Evolutionary conservation across 2,113 vertebrate species (phyloP), one percentile per base, ranked within the genome.

Genomic region (Colistium nudipinnis): DNA sequence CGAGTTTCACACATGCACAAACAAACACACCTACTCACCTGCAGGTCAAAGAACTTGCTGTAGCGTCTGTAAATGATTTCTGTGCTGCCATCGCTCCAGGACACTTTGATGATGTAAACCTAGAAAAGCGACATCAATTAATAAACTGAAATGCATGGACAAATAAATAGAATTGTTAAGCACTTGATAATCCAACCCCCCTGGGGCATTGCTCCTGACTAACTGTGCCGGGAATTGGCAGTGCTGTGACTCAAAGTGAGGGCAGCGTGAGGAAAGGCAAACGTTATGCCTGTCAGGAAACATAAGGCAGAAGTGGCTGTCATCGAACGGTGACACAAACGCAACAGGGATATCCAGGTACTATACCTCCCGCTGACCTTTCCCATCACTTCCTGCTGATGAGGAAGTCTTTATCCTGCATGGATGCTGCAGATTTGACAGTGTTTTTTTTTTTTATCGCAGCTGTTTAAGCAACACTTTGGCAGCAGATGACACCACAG

Each of bases 11-110:
- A 47, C 14, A 7, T 0, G 3, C 54, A 60, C 30, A 47, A 38
- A 61, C 38, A 10, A 25, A 60, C 24, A 36, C 12, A 43, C 14
- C 35, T 10, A 56, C 94, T 90, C 72, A 99, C 98, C 96, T 99
- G 98, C 53, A 99, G 91, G 86, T 99, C 96, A 31, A 99, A 99
- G 92, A 99, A 99, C 62, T 98, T 99, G 96, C 98, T 99, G 92
- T 99, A 99, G 65, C 98, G 94, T 16, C 98, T 93, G 90, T 93
- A 99, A 81, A 99, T 98, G 90, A 93, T 92, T 83, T 99, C 97
- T 0, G 94, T 96, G 68, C 93, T 93, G 70, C 95, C 95, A 83
- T 94, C 96, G 77, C 96, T 96, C 98, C 98, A 99, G 17, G 82
- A 95, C 74, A 99, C 97, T 83, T 95, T 96, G 89, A 99, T 99